phyloP scores from a whole-genome alignment of 2,888 invertebrate genomes.

The Papilio demoleus region DNA sequence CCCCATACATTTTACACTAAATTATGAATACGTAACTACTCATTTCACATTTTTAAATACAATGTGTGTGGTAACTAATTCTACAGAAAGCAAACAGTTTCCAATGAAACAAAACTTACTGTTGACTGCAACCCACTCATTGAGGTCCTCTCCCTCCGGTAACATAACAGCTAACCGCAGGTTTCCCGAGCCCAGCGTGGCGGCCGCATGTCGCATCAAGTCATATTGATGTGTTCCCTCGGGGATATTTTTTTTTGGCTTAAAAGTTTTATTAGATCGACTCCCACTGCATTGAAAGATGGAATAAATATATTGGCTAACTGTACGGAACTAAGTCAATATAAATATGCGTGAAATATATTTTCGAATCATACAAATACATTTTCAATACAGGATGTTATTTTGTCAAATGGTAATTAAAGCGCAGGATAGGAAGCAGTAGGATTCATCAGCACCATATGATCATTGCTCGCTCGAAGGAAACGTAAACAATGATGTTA shows the following conservation, averaged over 20 bases:
- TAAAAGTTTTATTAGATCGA: constrained; percentile 98
- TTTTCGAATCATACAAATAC: too few relatives aligned
- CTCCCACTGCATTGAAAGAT: constrained; percentile 87
- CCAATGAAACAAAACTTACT: constrained; percentile 89
- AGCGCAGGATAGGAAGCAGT: too few relatives aligned
- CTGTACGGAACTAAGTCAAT: too few relatives aligned
- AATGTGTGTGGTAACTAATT: too few relatives aligned
- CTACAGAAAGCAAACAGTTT: too few relatives aligned
- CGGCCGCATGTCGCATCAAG: constrained; percentile 99
- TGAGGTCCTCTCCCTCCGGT: constrained; percentile 99
- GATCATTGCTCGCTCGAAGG: constrained; percentile 47
- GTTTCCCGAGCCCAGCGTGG: constrained; percentile 98
- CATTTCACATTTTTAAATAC: too few relatives aligned
- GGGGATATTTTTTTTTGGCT: constrained; percentile 99
- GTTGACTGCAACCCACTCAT: constrained; percentile 99
- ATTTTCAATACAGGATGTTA: too few relatives aligned
- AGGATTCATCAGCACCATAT: background rate
- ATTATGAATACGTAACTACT: too few relatives aligned
- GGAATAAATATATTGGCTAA: too few relatives aligned
- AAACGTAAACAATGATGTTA: constrained; percentile 73
- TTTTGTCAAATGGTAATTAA: too few relatives aligned
- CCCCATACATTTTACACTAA: too few relatives aligned
- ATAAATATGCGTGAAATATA: too few relatives aligned
- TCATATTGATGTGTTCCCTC: constrained; percentile 99
- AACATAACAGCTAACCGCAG: constrained; percentile 97